These are phyloP conservation scores for Sterna hirundo DNA, from an alignment of 2,113 vertebrate genomes.

Conservation along the genomic window DNA sequence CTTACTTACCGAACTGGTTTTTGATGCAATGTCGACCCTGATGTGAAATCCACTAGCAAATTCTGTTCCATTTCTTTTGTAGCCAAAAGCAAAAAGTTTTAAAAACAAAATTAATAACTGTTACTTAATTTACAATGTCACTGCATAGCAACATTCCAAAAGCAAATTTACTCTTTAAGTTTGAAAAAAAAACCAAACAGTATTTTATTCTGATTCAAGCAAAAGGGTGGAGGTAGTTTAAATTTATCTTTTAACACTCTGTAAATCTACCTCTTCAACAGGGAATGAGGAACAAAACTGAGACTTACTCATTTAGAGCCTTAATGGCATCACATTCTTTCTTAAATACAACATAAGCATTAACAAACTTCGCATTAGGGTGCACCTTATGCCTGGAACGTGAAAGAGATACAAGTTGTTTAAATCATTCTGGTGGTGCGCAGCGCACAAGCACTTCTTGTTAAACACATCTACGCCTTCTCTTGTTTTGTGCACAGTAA, in stretches of 20 bases:
- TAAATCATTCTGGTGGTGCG: not conserved
- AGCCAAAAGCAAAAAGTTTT: not conserved
- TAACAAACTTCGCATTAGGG: constrained; percentile 84
- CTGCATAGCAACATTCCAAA: not conserved
- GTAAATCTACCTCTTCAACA: not conserved
- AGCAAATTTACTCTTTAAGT: not conserved
- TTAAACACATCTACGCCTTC: not conserved
- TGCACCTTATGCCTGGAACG: constrained; percentile 83
- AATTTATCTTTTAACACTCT: not conserved
- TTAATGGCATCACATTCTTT: constrained; percentile 74
- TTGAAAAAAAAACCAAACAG: not conserved
- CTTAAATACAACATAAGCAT: constrained; percentile 94
- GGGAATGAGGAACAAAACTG: not conserved
- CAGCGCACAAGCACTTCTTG: not conserved
- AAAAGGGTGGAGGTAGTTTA: not conserved
- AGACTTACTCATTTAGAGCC: constrained; percentile 83
- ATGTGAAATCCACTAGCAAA: constrained; percentile 84
- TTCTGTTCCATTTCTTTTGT: constrained; percentile 86
- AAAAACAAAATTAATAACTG: not conserved
- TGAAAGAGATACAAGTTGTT: not conserved
- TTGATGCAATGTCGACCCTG: constrained; percentile 86
- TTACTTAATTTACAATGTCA: not conserved
- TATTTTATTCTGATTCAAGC: not conserved
- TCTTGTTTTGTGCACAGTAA: not conserved
- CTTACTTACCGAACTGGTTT: constrained; percentile 71